Conservation (phyloP, 2,888 invertebrate genomes). For the Caenorhabditis uteleia region DNA sequence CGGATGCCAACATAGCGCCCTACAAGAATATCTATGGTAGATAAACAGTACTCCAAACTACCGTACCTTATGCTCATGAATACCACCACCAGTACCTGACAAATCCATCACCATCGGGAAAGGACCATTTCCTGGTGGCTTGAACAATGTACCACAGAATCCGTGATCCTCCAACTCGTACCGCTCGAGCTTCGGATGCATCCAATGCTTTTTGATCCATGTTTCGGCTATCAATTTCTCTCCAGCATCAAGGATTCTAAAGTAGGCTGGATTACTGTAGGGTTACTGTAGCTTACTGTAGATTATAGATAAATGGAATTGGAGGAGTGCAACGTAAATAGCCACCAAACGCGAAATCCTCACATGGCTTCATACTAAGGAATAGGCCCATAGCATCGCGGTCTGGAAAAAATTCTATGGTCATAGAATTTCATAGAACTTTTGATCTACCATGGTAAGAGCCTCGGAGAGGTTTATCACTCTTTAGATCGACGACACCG, state of each 20-base stretch:
- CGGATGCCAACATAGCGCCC: conserved; percentile 42
- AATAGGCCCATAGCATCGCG: conserved; percentile 42
- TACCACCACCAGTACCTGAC: conserved; percentile 42
- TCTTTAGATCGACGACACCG: conserved; percentile 33
- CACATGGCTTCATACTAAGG: conserved; percentile 27
- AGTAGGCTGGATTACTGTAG: neutral
- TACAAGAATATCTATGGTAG: too few relatives aligned
- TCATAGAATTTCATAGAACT: neutral
- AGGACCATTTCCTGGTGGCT: conserved; percentile 35
- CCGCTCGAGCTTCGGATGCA: conserved; percentile 38
- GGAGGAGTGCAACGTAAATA: conserved; percentile 41
- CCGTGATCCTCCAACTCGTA: conserved; percentile 33
- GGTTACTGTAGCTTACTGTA: conserved; percentile 12
- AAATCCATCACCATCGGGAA: conserved; percentile 38
- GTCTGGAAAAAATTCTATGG: conserved; percentile 1
- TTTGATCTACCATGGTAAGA: conserved; percentile 30
- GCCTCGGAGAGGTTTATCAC: conserved; percentile 31
- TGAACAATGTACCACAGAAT: conserved; percentile 41
- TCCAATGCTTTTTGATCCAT: conserved; percentile 48
- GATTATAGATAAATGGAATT: conserved; percentile 15
- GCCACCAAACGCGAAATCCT: conserved; percentile 43
- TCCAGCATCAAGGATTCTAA: conserved; percentile 24
- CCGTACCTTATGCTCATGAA: conserved; percentile 44
- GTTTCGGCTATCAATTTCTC: conserved; percentile 17
- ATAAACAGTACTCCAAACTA: too few relatives aligned